phyloP scores from a whole-genome alignment of 1,140 invertebrate genomes.

The Chironomus striatipennis region DNA sequence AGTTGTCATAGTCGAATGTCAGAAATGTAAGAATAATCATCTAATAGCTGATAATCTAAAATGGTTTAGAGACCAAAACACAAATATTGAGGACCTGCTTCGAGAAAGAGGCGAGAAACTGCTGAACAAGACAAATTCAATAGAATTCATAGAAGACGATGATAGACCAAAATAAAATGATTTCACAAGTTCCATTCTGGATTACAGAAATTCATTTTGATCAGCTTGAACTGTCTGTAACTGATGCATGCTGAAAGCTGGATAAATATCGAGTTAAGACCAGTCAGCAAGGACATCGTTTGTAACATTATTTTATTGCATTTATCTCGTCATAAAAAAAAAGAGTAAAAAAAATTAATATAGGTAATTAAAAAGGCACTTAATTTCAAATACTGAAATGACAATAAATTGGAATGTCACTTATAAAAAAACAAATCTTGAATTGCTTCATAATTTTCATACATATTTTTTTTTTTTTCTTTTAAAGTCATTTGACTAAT shows the following conservation, averaged over 20 bases:
- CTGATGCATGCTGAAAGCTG: too few species aligned
- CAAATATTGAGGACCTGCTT: conserved; percentile 60
- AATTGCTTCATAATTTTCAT: not conserved
- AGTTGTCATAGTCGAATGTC: conserved; percentile 78
- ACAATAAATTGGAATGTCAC: conserved; percentile 1
- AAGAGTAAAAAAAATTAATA: too few species aligned
- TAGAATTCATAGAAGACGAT: not conserved
- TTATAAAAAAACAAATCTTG: not conserved
- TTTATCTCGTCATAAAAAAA: too few species aligned
- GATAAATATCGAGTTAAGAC: too few species aligned
- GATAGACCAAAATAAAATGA: not conserved
- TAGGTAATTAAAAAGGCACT: not conserved
- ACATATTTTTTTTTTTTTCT: not conserved
- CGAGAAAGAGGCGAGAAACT: not conserved
- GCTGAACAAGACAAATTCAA: not conserved
- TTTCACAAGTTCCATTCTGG: not conserved
- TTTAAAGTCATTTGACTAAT: not conserved
- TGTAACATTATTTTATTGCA: too few species aligned
- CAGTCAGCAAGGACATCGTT: too few species aligned
- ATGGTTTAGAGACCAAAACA: conserved; percentile 72
- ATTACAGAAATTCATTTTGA: too few species aligned
- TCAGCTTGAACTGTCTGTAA: too few species aligned
- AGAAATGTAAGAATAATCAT: conserved; percentile 77
- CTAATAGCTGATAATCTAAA: conserved; percentile 87
- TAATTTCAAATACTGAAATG: not conserved